Base-by-base conservation (phyloP, 2,113 vertebrate species). In the Cebidichthys violaceus region DNA sequence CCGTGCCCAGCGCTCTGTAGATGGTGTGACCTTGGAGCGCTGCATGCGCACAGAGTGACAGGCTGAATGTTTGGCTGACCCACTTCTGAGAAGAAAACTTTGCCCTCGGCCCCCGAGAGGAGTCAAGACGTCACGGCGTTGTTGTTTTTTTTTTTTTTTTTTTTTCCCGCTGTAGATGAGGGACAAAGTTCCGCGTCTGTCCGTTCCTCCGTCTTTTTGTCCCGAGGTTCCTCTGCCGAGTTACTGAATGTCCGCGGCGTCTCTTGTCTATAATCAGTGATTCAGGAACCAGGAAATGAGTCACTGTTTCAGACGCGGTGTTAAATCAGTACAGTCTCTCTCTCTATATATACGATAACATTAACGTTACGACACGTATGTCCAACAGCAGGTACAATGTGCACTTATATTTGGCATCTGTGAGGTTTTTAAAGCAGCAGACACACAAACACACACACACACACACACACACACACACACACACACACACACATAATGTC, bases 11-110 rank as follows among this genome's bases (percentile, higher is more conserved):
- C 33, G 17, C 64, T 54, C 43, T 71, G 37, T 57, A 81, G 77
- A 84, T 71, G 77, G 52, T 83, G 70, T 92, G 91, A 94, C 89
- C 90, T 94, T 92, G 92, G 84, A 76, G 81, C 66, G 24, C 59
- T 85, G 75, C 82, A 65, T 84, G 75, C 60, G 31, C 78, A 75
- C 67, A 77, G 88, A 83, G 79, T 78, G 85, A 89, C 77, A 75
- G 89, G 77, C 55, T n/a, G n/a, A 86, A 86, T 88, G 83, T 78
- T 78, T 83, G 72, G 81, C 72, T 93, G 92, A 93, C 90, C 89
- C 82, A 90, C 73, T 93, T 94, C n/a, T 77, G 75, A 65, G 82
- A 78, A 78, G 82, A 89, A 87, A 82, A 62, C 78, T 83, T 79
- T 83, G 82, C 84, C 83, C 84, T 85, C 43, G 81, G 83, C 83